A percentile compares a stretch with the other conserved stretches of the same genome.
Evolutionary conservation across 2,888 invertebrate species (phyloP).

Genomic region (Temnothorax unifasciatus): DNA sequence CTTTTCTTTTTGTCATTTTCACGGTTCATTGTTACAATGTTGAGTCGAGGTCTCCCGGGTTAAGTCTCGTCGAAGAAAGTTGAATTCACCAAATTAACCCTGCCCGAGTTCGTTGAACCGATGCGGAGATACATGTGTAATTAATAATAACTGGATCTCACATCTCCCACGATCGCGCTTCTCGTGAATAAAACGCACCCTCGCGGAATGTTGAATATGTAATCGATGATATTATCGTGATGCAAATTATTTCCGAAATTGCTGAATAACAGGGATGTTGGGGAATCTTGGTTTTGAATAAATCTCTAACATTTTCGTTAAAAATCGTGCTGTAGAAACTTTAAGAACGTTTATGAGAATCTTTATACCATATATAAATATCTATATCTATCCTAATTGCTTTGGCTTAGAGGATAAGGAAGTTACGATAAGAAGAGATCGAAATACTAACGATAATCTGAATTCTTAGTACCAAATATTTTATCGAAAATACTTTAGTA

Average conservation of each 20-base stretch:
- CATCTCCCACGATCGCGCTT: background rate
- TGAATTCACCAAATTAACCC: slow-evolving; percentile 72
- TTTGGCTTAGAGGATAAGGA: background rate
- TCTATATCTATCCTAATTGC: background rate
- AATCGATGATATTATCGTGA: background rate
- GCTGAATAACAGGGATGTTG: background rate
- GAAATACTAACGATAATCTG: background rate
- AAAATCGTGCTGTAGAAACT: background rate
- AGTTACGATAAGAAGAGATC: background rate
- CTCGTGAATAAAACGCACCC: background rate
- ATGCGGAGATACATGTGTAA: slow-evolving; percentile 24
- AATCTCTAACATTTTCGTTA: background rate
- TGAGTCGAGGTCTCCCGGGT: slow-evolving; percentile 70
- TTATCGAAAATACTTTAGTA: background rate
- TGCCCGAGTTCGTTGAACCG: slow-evolving; percentile 75
- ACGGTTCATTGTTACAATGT: slow-evolving; percentile 68
- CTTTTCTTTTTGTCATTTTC: slow-evolving; percentile 57
- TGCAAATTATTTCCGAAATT: background rate
- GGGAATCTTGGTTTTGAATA: background rate
- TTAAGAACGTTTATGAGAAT: background rate
- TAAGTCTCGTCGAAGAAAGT: slow-evolving; percentile 72
- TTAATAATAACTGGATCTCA: slow-evolving; percentile 33
- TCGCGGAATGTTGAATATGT: background rate
- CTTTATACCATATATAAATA: background rate
- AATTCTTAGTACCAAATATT: background rate